phyloP scores from a whole-genome alignment of 2,888 invertebrate species.

The Plebejus melissa region DNA sequence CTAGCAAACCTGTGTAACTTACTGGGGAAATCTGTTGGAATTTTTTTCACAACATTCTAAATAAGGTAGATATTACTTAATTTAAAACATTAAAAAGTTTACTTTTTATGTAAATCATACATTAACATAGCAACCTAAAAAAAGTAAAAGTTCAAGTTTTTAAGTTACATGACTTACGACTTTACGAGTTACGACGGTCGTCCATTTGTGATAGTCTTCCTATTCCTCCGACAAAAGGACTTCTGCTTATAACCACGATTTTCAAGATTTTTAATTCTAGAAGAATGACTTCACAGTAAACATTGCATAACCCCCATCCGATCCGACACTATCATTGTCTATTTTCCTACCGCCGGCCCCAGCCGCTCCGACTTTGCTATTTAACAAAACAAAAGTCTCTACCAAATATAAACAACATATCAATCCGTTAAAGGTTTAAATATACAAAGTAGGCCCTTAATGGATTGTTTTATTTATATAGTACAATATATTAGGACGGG shows the following conservation, averaged over 20 bases:
- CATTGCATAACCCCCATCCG: constrained; percentile 47
- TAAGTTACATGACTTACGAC: no score
- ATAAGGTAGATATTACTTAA: no score
- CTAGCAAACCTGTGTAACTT: no score
- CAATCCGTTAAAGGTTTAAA: constrained; percentile 47
- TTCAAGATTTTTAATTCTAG: background rate
- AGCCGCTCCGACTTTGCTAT: constrained; percentile 54
- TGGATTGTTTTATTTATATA: constrained; percentile 54
- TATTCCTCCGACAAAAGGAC: background rate
- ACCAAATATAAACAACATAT: constrained; percentile 61
- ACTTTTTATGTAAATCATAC: no score
- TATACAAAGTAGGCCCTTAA: constrained; percentile 49
- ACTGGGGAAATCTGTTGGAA: no score
- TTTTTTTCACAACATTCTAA: no score
- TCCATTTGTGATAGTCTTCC: background rate
- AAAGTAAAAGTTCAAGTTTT: no score
- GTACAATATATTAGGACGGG: constrained; percentile 40
- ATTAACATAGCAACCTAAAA: no score
- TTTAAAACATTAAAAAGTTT: no score
- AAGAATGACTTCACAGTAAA: constrained; percentile 30
- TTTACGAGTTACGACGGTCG: no score
- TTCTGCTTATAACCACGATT: background rate
- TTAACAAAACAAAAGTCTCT: constrained; percentile 63
- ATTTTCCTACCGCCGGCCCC: constrained; percentile 63
- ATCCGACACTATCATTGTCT: constrained; percentile 54